A percentile compares a stretch with the other conserved stretches of the same genome.
Evolutionary conservation across 1,140 invertebrate genomes (phyloP).

Genomic region (Halesus radiatus): DNA sequence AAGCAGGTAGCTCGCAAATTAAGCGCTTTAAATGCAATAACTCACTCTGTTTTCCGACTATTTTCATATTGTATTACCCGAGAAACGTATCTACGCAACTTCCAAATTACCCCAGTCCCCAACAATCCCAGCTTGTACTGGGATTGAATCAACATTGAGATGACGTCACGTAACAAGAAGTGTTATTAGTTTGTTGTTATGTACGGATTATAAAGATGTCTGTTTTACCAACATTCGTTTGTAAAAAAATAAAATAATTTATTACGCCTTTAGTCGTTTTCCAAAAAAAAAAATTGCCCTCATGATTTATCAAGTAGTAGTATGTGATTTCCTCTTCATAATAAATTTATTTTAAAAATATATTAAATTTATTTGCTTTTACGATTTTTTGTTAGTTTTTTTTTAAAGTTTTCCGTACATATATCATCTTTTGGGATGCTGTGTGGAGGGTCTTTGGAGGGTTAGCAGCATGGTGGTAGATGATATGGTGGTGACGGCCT

Average conservation of each 20-base stretch:
- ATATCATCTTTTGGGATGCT: too few relatives aligned
- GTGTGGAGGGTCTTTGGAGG: too few relatives aligned
- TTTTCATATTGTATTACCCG: constrained; percentile 37
- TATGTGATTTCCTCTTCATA: too few relatives aligned
- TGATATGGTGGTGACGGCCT: too few relatives aligned
- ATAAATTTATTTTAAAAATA: too few relatives aligned
- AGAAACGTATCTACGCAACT: neutral
- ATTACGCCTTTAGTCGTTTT: too few relatives aligned
- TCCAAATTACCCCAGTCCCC: constrained; percentile 1
- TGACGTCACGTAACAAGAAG: constrained; percentile 16
- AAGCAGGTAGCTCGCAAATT: constrained; percentile 49
- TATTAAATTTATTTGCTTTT: too few relatives aligned
- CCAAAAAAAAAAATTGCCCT: too few relatives aligned
- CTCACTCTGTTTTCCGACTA: constrained; percentile 36
- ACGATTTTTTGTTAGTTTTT: too few relatives aligned
- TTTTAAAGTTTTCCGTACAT: too few relatives aligned
- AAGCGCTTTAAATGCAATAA: constrained; percentile 56
- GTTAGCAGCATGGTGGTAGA: too few relatives aligned
- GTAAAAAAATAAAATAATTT: neutral
- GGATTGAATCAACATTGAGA: constrained; percentile 15
- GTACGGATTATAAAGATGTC: neutral
- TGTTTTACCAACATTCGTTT: neutral
- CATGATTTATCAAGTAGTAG: too few relatives aligned
- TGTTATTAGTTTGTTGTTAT: neutral
- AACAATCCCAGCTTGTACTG: neutral